Conservation (phyloP, 2,113 vertebrate species). For the Nothobranchius furzeri region DNA sequence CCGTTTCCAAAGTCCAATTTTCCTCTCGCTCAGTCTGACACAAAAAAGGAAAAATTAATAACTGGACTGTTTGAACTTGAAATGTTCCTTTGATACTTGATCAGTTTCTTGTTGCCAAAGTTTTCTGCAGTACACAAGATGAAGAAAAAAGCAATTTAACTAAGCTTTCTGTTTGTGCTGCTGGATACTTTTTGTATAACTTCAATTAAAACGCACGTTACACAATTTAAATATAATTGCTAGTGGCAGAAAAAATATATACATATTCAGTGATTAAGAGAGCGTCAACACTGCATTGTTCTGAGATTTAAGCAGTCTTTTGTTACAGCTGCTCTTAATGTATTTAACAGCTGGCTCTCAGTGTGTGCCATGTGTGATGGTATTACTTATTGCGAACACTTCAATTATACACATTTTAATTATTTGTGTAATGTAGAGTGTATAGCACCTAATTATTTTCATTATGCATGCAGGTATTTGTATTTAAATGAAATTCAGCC, state of each 20-base stretch:
- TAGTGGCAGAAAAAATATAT: too few species aligned
- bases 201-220: background rate
- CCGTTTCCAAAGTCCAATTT: slow-evolving; percentile 41
- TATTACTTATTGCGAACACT: slow-evolving; percentile 24
- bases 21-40: slow-evolving; percentile 4
- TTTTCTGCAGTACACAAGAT: background rate
- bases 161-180: background rate
- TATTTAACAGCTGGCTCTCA: slow-evolving; percentile 37
- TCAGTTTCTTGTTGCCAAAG: slow-evolving; percentile 25
- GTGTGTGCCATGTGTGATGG: slow-evolving; percentile 31
- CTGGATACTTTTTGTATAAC: background rate
- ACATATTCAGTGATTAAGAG: slow-evolving; percentile 9
- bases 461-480: background rate
- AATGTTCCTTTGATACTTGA: slow-evolving; percentile 24
- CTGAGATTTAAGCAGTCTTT: slow-evolving; percentile 10
- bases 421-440: slow-evolving; percentile 29
- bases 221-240: background rate
- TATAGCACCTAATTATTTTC: slow-evolving; percentile 5
- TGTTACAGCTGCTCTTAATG: slow-evolving; percentile 28
- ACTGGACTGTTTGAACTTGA: slow-evolving; percentile 15
- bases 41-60: slow-evolving; percentile 1
- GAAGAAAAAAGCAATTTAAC: slow-evolving; percentile 28
- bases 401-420: slow-evolving; percentile 34
- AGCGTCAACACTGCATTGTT: background rate
- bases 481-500: background rate